Base-by-base conservation (phyloP, 1,140 invertebrate species). In the Parasteatoda tepidariorum region DNA sequence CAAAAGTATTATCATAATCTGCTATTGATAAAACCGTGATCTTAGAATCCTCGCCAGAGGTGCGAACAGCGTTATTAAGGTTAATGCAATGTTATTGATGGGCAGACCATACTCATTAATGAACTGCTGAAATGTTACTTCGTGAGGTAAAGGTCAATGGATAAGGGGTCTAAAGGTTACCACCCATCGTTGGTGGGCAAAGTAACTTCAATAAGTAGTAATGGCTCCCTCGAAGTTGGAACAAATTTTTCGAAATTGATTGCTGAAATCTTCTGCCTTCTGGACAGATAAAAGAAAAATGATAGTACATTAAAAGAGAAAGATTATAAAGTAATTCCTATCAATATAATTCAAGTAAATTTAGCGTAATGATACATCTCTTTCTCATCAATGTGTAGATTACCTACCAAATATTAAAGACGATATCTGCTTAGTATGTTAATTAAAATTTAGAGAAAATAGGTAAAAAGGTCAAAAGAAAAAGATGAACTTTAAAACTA, bases 41-140 rank as follows among this genome's bases (percentile, higher is more conserved):
- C 62, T 33, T 11, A 76, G 34, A 79, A 64, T 79, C 64, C 62
- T 67, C 76, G 78, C 78, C 78, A 62, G 67, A 70, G 78, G 78
- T 82, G 78, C 78, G 78, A 82, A 82, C 78, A 82, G 67, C 78
- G 66, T 82, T 82, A 82, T 82, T 82, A 82, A 82, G 67, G 67
- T 71, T 82, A 82, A 82, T 82, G 66, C 66, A 71, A 48, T 61
- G 66, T 82, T 82, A 82, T 82, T 82, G 78, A 82, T 82, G 78
- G 66, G 78, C 66, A 82, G 66, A 70, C 30, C 54, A 71, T 70
- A n/a, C 34, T 38, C 67, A 82, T 82, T 82, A 82, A 82, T 82
- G 28, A 55, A 31, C 54, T 59, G 62, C 54, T 68, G 76, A 79
- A 79, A 79, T 68, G 76, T 64, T 48, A 68, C 78, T 70, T 82